phyloP scores from a whole-genome alignment of 2,113 vertebrate genomes.

The Coturnix japonica region DNA sequence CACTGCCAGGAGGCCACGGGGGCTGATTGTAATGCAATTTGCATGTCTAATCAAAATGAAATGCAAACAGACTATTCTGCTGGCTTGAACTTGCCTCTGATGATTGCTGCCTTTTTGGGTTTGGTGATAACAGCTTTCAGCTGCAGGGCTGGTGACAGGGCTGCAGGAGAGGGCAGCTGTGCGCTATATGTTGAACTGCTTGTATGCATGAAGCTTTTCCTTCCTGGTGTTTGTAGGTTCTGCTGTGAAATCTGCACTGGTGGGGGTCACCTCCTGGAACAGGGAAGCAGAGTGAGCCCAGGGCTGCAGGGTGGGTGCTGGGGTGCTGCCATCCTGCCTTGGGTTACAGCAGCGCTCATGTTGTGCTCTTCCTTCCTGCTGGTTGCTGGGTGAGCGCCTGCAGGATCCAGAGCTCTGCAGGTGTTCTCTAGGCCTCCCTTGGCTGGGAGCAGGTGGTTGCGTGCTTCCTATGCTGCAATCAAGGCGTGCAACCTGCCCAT shows the following conservation, averaged over 20 bases:
- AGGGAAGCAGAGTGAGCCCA: background rate
- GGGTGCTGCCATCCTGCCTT: background rate
- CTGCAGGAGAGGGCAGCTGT: background rate
- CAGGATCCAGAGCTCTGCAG: background rate
- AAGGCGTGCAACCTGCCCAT: background rate
- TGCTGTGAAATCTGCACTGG: fast-evolving
- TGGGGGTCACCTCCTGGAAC: fast-evolving
- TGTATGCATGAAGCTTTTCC: background rate
- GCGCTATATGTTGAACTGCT: fast-evolving
- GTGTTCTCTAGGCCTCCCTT: background rate
- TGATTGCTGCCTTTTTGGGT: background rate
- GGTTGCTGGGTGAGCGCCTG: background rate
- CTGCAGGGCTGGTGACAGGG: background rate
- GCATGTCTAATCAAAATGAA: background rate
- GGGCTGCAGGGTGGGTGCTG: background rate
- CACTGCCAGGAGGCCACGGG: background rate
- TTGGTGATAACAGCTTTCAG: background rate
- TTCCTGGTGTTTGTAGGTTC: fast-evolving
- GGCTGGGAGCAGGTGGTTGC: background rate
- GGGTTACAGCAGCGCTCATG: background rate
- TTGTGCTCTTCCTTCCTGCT: background rate
- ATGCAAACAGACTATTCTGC: background rate
- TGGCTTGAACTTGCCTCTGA: background rate
- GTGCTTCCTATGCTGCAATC: background rate
- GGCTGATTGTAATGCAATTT: background rate